Base-by-base conservation (phyloP, 2,888 invertebrate genomes). In the Thecocarcelia acutangulata region DNA sequence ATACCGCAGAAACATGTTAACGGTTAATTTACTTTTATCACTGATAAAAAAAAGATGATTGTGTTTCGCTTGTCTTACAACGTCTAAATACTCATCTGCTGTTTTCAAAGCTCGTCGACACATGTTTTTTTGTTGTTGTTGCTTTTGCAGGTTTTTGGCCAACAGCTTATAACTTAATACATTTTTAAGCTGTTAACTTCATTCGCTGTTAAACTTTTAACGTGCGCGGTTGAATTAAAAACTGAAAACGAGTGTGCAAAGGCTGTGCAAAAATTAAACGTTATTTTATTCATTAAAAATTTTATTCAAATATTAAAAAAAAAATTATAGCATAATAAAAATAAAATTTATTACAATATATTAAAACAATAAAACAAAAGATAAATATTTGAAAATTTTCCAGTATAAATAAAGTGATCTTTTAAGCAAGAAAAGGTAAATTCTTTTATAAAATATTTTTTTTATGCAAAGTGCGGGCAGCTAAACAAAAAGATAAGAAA, bases 121-220 rank as follows among this genome's bases (percentile, higher is more conserved):
- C n/a, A 8, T 9, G 15, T 21, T 12, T 52, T 59, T 66, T n/a
- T n/a, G n/a, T n/a, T n/a, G n/a, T n/a, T n/a, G n/a, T n/a, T 54
- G n/a, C 21, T 58, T 74, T 64, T 28, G 13, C 12, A 58, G 24
- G 54, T 19, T 77, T 70, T 82, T 70, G 74, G 78, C 54, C 74
- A 77, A 54, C n/a, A 58, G 64, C 70, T 78, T 59, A 82, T 78
- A 82, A 82, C 78, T 78, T 78, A 61, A 74, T 59, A 63, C 59
- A 42, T 52, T 70, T 70, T 40, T 52, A 28, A 46, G 58, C 63
- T 69, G 69, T 78, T 82, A 78, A 74, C 78, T 74, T 74, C 63
- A 82, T 64, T 78, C 74, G 64, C 56, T 74, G 74, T 69, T 69
- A 33, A 58, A 64, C 58, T 44, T 46, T 82, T 64, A 74, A 66